These are phyloP conservation scores for Drosophila mimica DNA, from an alignment of 2,888 invertebrate genomes.

Conservation along the genomic window DNA sequence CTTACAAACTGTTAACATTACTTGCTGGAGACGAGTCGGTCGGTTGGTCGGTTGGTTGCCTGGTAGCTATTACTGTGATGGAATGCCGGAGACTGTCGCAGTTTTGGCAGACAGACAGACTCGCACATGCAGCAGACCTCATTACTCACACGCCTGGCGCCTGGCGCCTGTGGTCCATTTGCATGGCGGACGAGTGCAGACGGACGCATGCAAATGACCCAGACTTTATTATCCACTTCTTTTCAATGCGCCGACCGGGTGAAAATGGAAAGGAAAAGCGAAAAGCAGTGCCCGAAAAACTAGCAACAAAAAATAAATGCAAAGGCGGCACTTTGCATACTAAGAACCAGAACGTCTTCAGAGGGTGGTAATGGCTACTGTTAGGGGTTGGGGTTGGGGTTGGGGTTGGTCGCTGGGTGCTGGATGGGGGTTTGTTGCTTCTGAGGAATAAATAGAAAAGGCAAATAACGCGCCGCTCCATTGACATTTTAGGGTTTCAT, in stretches of 20 bases:
- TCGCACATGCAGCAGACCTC: slow-evolving; percentile 31
- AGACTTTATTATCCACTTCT: slow-evolving; percentile 65
- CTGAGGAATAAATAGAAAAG: slow-evolving; percentile 62
- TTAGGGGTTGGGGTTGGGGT: neutral
- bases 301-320: slow-evolving; percentile 27
- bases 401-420: neutral
- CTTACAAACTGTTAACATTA: neutral
- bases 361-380: slow-evolving; percentile 16
- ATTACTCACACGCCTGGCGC: slow-evolving; percentile 51
- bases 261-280: slow-evolving; percentile 50
- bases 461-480: slow-evolving; percentile 69
- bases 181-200: slow-evolving; percentile 11
- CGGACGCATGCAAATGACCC: slow-evolving; percentile 16
- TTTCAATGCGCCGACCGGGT: slow-evolving; percentile 52
- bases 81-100: slow-evolving; percentile 6
- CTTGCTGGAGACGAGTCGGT: slow-evolving; percentile 14
- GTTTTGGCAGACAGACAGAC: slow-evolving; percentile 33
- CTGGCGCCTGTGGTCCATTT: slow-evolving; percentile 53
- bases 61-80: slow-evolving; percentile 1
- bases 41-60: neutral
- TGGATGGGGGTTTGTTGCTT: slow-evolving; percentile 7
- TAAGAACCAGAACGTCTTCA: slow-evolving; percentile 43
- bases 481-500: slow-evolving; percentile 80
- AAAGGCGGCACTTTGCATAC: slow-evolving; percentile 75
- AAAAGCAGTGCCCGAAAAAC: slow-evolving; percentile 42